A percentile compares a stretch with the other conserved stretches of the same genome.
Conservation (phyloP, 1,140 invertebrate species). For the Drosophila guanche region DNA sequence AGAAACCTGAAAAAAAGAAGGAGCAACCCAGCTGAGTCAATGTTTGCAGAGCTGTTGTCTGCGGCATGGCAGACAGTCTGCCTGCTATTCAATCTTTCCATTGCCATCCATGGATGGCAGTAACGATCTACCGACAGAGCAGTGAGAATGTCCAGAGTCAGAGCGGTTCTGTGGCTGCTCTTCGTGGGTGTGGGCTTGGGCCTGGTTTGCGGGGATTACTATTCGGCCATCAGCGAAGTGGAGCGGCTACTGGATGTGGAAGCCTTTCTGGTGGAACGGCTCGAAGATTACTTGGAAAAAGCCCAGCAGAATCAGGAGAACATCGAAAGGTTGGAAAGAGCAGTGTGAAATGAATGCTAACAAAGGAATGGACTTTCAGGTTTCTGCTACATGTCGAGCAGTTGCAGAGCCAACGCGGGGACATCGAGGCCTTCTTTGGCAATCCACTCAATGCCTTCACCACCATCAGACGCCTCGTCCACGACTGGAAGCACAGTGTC, state of each 20-base stretch:
- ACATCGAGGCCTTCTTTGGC: conserved; percentile 41
- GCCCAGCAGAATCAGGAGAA: conserved; percentile 19
- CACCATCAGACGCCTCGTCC: conserved; percentile 94
- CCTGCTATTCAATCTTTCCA: background rate
- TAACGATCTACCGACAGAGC: conserved; percentile 18
- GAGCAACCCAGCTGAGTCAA: conserved; percentile 48
- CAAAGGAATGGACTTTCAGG: conserved; percentile 10
- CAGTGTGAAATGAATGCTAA: background rate
- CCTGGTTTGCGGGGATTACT: conserved; percentile 33
- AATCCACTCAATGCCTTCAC: conserved; percentile 67
- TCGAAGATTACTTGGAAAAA: conserved; percentile 48
- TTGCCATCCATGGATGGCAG: conserved; percentile 23
- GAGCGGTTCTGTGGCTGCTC: background rate
- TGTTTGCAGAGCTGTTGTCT: conserved; percentile 37
- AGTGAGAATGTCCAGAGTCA: conserved; percentile 40
- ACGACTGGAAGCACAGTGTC: conserved; percentile 93
- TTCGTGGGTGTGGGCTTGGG: background rate
- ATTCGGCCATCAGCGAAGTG: conserved; percentile 35
- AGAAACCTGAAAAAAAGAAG: conserved; percentile 15
- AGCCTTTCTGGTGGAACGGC: conserved; percentile 22
- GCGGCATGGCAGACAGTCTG: background rate
- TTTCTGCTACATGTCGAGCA: conserved; percentile 41
- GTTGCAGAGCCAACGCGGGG: conserved; percentile 15
- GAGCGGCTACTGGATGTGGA: conserved; percentile 44
- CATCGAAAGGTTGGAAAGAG: conserved; percentile 36